Evolutionary conservation across 2,113 vertebrate genomes (phyloP).

Genomic region (Thamnaconus septentrionalis): DNA sequence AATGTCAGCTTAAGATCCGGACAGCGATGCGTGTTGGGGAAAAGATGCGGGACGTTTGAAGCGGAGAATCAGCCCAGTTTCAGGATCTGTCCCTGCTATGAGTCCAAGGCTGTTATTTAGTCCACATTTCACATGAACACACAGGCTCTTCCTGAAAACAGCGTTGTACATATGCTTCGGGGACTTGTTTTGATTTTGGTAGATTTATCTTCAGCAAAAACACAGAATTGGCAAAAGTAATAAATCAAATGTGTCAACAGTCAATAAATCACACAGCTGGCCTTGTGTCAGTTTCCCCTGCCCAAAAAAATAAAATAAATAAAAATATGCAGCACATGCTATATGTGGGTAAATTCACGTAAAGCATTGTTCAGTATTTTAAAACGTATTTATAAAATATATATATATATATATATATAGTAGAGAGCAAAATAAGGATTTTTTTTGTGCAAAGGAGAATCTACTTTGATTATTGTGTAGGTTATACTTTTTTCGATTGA

Average conservation of each 20-base stretch:
- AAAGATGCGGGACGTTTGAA: conserved; percentile 58
- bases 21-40: conserved; percentile 63
- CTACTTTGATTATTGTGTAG: too few relatives aligned
- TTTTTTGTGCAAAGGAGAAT: too few relatives aligned
- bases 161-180: conserved; percentile 37
- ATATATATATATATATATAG: too few relatives aligned
- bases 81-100: conserved; percentile 43
- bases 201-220: conserved; percentile 43
- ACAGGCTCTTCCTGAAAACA: conserved; percentile 43
- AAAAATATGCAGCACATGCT: too few relatives aligned
- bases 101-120: conserved; percentile 62
- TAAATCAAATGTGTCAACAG: conserved; percentile 19
- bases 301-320: too few relatives aligned
- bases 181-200: conserved; percentile 44
- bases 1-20: conserved; percentile 69
- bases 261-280: conserved; percentile 31
- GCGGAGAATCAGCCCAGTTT: conserved; percentile 59
- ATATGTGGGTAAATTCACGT: too few relatives aligned
- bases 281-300: conserved; percentile 3
- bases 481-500: too few relatives aligned
- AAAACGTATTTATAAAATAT: too few relatives aligned
- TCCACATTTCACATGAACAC: conserved; percentile 46
- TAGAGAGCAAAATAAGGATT: too few relatives aligned
- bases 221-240: conserved; percentile 25
- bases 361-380: too few relatives aligned